These are phyloP conservation scores for Taenaris catops DNA, from an alignment of 2,888 invertebrate species.

Conservation along the genomic window DNA sequence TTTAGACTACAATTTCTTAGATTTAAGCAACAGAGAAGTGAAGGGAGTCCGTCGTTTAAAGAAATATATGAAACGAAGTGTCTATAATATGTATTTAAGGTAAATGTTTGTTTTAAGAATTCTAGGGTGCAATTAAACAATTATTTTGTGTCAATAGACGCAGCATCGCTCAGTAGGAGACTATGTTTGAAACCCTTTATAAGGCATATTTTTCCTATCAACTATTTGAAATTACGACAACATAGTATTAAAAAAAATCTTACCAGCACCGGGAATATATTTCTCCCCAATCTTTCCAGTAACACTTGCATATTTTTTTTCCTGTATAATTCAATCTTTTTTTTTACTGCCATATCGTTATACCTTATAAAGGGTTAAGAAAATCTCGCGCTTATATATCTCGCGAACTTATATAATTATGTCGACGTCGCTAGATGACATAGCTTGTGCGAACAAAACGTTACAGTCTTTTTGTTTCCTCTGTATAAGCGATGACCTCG, in stretches of 20 bases:
- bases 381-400: background rate
- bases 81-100: conserved; percentile 1
- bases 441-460: too few relatives aligned
- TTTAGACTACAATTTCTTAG: conserved; percentile 44
- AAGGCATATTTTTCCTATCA: too few relatives aligned
- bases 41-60: conserved; percentile 20
- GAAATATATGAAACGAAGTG: conserved; percentile 1
- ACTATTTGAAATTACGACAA: too few relatives aligned
- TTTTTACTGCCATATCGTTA: too few relatives aligned
- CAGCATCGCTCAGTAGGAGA: conserved; percentile 11
- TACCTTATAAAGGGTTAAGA: too few relatives aligned
- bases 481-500: conserved; percentile 4
- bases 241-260: too few relatives aligned
- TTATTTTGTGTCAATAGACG: conserved; percentile 6
- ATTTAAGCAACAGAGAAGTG: conserved; percentile 19
- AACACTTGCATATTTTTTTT: too few relatives aligned
- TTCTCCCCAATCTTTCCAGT: too few relatives aligned
- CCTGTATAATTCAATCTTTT: too few relatives aligned
- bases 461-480: too few relatives aligned
- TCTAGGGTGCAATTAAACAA: background rate
- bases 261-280: too few relatives aligned
- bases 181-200: conserved; percentile 9
- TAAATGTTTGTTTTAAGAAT: conserved; percentile 1
- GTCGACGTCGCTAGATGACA: conserved; percentile 1
- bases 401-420: background rate